Evolutionary conservation across 2,113 vertebrate species (phyloP).

Genomic region (Oceanodroma tethys): DNA sequence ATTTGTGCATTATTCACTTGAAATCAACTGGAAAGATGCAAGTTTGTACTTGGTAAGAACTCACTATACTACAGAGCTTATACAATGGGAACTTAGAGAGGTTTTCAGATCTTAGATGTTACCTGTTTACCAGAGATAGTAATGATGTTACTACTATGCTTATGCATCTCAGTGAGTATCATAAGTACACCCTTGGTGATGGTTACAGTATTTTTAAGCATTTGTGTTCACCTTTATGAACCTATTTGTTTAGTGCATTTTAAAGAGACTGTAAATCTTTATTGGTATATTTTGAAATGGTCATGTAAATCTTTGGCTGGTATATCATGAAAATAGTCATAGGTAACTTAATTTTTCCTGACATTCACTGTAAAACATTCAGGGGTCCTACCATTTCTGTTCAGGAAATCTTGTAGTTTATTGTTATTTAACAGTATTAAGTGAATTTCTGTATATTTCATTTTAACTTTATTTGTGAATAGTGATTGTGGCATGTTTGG

Average conservation of each 20-base stretch:
- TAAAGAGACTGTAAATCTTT: conserved; percentile 81
- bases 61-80: conserved; percentile 52
- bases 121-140: conserved; percentile 73
- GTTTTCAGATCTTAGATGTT: conserved; percentile 68
- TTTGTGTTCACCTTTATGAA: conserved; percentile 79
- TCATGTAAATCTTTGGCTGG: conserved; percentile 80
- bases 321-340: conserved; percentile 81
- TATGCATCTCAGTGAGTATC: conserved; percentile 79
- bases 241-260: conserved; percentile 82
- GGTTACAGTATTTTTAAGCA: conserved; percentile 77
- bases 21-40: conserved; percentile 70
- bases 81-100: conserved; percentile 62
- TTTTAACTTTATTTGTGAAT: conserved; percentile 94
- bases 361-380: conserved; percentile 82
- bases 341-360: conserved; percentile 79
- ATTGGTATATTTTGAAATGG: conserved; percentile 81
- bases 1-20: conserved; percentile 65
- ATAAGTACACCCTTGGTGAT: conserved; percentile 73
- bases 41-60: conserved; percentile 67
- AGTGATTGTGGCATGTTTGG: conserved; percentile 91
- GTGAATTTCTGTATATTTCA: conserved; percentile 88
- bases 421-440: conserved; percentile 97
- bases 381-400: conserved; percentile 86
- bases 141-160: conserved; percentile 71
- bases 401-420: conserved; percentile 86